Conservation (phyloP, 30 jellyfish, hydroid and myxozoan species). For the Sanderia malayensis region DNA sequence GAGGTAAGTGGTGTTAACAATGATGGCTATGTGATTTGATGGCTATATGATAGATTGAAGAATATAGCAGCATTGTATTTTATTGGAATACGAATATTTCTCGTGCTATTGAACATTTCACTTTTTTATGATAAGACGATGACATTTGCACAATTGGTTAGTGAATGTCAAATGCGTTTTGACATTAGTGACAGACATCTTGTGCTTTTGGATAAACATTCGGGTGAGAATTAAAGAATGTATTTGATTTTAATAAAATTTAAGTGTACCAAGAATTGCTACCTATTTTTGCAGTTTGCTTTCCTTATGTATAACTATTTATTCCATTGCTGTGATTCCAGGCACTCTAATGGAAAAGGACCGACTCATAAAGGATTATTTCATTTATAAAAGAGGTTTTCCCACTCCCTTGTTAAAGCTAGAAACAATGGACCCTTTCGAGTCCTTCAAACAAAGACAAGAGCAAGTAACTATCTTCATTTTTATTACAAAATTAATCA, state of each 20-base stretch:
- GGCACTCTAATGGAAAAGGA: constrained; percentile 74
- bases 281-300: neutral
- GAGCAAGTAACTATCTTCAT: constrained; percentile 50
- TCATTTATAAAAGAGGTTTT: constrained; percentile 73
- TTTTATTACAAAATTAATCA: too few species aligned
- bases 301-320: too few species aligned
- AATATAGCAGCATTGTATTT: too few species aligned
- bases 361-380: constrained; percentile 63
- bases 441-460: constrained; percentile 68
- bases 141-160: constrained; percentile 71
- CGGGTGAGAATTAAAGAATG: constrained; percentile 65
- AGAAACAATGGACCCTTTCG: constrained; percentile 59
- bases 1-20: constrained; percentile 77
- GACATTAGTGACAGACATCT: constrained; percentile 33
- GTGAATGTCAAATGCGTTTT: constrained; percentile 50
- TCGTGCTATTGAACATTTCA: too few species aligned
- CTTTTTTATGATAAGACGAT: constrained; percentile 43
- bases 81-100: too few species aligned
- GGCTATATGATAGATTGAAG: too few species aligned
- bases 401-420: constrained; percentile 75
- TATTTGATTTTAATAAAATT: too few species aligned
- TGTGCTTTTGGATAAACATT: constrained; percentile 79
- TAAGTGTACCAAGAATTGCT: too few species aligned
- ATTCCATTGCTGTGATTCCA: constrained; percentile 3
- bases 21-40: too few species aligned